Evolutionary conservation across 2,888 invertebrate species (phyloP), one percentile per base, ranked within the genome.

Genomic region (Ennomos erosarius): DNA sequence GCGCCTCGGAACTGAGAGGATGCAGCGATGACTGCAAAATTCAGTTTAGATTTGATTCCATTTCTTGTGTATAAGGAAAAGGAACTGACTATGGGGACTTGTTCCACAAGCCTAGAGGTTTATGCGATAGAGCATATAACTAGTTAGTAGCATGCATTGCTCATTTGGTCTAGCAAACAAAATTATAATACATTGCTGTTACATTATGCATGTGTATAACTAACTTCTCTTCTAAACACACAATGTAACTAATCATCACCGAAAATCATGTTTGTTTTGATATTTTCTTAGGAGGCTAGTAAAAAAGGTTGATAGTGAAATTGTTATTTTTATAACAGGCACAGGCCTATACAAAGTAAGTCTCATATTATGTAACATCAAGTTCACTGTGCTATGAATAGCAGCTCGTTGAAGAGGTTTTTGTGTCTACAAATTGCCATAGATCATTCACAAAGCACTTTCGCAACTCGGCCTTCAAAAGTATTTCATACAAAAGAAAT

Each of bases 21-120:
- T 90, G 91, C 87, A 83, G 90, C 86, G 70, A 74, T 12, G 82
- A 85, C 85, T 88, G 90, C 87, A 87, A 84, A 73, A 78, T 78
- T 71, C 80, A 82, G 71, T 70, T 85, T 43, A 74, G 64, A 70
- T 76, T 74, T 71, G 59, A 60, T 57, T 72, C 81, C 69, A 76
- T 90, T 65, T 73, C 79, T 63, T 90, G 90, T 74, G 75, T 72
- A 70, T 80, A 60, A 70, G 37, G 37, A 40, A 54, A 44, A 26
- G 10, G 8, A 52, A 35, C 43, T 47, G 36, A 45, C 44, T 39
- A 12, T 44, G 4, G 10, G n/a, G 40, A 6, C 12, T 40, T 36
- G 34, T 46, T 56, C 51, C 33, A 51, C 37, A 34, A 48, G 10
- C 33, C 6, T 5, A 26, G 26, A 26, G 1, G 26, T 6, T 6